A percentile compares a stretch with the other conserved stretches of the same genome.
phyloP scores from a whole-genome alignment of 2,797 vertebrate species.

The Prunella strophiata region DNA sequence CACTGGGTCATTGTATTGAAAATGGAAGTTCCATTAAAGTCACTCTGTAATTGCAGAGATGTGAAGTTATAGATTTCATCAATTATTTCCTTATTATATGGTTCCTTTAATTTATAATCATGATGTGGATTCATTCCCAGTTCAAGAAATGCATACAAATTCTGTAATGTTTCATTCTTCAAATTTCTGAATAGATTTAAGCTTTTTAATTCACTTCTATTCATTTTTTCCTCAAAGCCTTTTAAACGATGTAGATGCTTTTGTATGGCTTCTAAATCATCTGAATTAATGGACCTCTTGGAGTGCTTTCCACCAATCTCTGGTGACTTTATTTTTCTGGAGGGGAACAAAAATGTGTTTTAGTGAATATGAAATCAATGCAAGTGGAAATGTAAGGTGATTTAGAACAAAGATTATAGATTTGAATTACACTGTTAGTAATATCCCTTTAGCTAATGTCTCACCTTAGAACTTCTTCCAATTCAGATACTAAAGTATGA shows the following conservation, averaged over 20 bases:
- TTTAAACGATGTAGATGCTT: conserved; percentile 50
- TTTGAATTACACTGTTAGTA: conserved; percentile 17
- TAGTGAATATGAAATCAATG: conserved; percentile 61
- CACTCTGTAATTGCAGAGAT: conserved; percentile 42
- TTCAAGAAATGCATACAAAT: conserved; percentile 55
- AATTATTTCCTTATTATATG: conserved; percentile 65
- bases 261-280: conserved; percentile 57
- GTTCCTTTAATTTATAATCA: conserved; percentile 57
- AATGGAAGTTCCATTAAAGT: conserved; percentile 49
- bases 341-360: conserved; percentile 40
- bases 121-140: conserved; percentile 52
- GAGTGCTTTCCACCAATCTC: conserved; percentile 46
- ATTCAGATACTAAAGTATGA: not conserved
- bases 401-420: conserved; percentile 40
- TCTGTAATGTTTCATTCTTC: conserved; percentile 63
- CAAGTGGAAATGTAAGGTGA: conserved; percentile 48
- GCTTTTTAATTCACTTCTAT: conserved; percentile 65
- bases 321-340: conserved; percentile 60
- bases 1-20: conserved; percentile 19
- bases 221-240: conserved; percentile 58
- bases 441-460: conserved; percentile 8
- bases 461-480: conserved; percentile 66
- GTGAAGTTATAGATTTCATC: conserved; percentile 63
- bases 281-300: conserved; percentile 58
- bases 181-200: conserved; percentile 56